A percentile compares a stretch with the other conserved stretches of the same genome.
Conservation (phyloP, 2,113 vertebrate species). For the Festucalex cinctus region DNA sequence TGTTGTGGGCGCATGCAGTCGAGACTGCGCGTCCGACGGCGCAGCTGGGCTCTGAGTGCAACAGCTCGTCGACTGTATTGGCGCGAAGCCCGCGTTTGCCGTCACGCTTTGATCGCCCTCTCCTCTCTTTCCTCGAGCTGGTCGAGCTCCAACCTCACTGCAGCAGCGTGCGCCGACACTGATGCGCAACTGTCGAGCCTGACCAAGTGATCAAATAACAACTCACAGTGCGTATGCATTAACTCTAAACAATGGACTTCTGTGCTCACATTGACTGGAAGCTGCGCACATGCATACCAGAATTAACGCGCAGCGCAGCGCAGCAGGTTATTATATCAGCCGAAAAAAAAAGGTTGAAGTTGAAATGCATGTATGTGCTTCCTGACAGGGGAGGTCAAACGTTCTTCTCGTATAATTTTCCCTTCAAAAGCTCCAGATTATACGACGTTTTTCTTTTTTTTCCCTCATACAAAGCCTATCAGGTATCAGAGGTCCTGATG, state of each 20-base stretch:
- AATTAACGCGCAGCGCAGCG: not conserved
- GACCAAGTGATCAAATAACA: not conserved
- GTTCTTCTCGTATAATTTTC: constrained; percentile 18
- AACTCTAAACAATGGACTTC: not conserved
- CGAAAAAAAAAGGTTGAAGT: no score
- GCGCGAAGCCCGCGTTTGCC: constrained; percentile 11
- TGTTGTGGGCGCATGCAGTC: constrained; percentile 7
- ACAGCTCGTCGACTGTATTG: not conserved
- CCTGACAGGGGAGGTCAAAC: not conserved
- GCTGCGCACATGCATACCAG: not conserved
- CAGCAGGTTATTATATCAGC: not conserved
- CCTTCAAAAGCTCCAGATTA: constrained; percentile 19
- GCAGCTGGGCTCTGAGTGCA: constrained; percentile 4
- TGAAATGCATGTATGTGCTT: no score
- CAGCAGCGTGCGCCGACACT: constrained; percentile 16
- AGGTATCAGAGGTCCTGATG: constrained; percentile 30
- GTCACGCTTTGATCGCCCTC: constrained; percentile 51
- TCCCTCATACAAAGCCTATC: constrained; percentile 10
- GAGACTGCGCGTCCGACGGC: constrained; percentile 13
- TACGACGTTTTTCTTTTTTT: constrained; percentile 6
- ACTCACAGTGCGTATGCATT: not conserved
- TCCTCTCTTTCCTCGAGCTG: constrained; percentile 5
- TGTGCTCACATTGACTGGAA: not conserved
- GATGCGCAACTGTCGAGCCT: not conserved
- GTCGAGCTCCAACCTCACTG: constrained; percentile 12